Conservation (phyloP, 2,888 invertebrate genomes). For the Lepidocyrtoides sp. region DNA sequence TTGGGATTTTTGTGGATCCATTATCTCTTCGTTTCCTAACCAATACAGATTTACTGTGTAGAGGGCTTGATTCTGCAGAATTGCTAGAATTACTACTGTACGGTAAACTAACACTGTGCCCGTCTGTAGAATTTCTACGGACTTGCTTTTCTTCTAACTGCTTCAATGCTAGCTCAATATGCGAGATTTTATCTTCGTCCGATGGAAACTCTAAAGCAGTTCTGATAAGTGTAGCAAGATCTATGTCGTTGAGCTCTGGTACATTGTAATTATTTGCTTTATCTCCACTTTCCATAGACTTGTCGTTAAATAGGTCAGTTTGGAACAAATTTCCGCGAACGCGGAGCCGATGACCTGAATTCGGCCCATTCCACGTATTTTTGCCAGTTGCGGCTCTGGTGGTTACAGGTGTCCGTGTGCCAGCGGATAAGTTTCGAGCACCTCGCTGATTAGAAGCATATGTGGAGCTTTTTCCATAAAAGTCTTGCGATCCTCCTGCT, state of each 20-base stretch:
- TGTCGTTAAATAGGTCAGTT: constrained; percentile 80
- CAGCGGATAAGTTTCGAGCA: constrained; percentile 48
- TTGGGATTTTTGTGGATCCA: constrained; percentile 85
- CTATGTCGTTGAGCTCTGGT: constrained; percentile 77
- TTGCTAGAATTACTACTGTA: constrained; percentile 73
- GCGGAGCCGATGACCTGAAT: constrained; percentile 74
- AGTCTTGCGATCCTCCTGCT: constrained; percentile 84
- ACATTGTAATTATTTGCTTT: constrained; percentile 29
- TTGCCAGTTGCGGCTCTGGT: constrained; percentile 77
- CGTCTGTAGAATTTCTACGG: constrained; percentile 77
- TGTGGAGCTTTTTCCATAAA: constrained; percentile 77
- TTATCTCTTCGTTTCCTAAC: constrained; percentile 84
- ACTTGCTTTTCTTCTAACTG: constrained; percentile 82
- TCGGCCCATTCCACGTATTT: constrained; percentile 85
- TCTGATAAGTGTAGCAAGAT: constrained; percentile 83
- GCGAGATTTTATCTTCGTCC: constrained; percentile 85
- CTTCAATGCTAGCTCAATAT: constrained; percentile 85
- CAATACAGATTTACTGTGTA: constrained; percentile 59
- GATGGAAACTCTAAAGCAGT: constrained; percentile 84
- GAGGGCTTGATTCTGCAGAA: constrained; percentile 63
- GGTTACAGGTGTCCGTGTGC: constrained; percentile 66
- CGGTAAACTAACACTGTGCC: constrained; percentile 82
- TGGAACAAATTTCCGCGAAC: constrained; percentile 84
- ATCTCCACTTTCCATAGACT: constrained; percentile 32
- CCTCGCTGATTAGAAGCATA: constrained; percentile 58